Conservation (phyloP, 2,113 vertebrate genomes). For the Eudyptes chrysolophus region DNA sequence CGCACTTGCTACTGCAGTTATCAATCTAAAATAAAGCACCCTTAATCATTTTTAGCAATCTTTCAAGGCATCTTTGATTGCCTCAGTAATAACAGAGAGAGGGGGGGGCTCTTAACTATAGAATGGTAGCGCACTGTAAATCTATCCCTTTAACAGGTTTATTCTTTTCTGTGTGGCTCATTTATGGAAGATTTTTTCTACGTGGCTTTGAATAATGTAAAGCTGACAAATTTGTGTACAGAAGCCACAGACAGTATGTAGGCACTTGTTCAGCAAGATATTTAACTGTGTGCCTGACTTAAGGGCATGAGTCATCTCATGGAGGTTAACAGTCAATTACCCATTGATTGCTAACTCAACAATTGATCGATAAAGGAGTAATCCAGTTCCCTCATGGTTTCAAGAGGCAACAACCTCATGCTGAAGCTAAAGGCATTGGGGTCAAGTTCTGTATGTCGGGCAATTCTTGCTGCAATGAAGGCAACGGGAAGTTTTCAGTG, state of each 20-base stretch:
- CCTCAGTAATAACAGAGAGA: slow-evolving; percentile 21
- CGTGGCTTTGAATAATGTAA: neutral
- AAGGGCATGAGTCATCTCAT: neutral
- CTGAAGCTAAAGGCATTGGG: neutral
- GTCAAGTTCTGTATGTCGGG: neutral
- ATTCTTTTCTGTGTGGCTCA: slow-evolving; percentile 18
- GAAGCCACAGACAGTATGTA: neutral
- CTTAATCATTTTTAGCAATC: slow-evolving; percentile 65
- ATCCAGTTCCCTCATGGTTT: neutral
- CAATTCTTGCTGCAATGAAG: neutral
- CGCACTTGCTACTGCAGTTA: neutral
- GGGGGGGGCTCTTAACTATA: slow-evolving; percentile 18
- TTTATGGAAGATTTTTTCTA: slow-evolving; percentile 21
- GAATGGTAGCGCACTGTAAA: slow-evolving; percentile 13
- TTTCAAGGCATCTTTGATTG: slow-evolving; percentile 46
- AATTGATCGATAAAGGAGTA: neutral
- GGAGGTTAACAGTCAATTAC: slow-evolving; percentile 22
- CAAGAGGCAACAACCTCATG: neutral
- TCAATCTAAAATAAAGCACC: slow-evolving; percentile 65
- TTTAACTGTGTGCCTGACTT: neutral
- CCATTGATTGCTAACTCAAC: neutral
- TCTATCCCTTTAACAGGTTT: slow-evolving; percentile 13
- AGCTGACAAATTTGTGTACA: slow-evolving; percentile 1
- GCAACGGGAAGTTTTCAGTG: neutral
- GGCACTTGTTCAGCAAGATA: neutral